A percentile compares a stretch with the other conserved stretches of the same genome.
Evolutionary conservation across 2,888 invertebrate genomes (phyloP).

Genomic region (Acrobeloides nanus): DNA sequence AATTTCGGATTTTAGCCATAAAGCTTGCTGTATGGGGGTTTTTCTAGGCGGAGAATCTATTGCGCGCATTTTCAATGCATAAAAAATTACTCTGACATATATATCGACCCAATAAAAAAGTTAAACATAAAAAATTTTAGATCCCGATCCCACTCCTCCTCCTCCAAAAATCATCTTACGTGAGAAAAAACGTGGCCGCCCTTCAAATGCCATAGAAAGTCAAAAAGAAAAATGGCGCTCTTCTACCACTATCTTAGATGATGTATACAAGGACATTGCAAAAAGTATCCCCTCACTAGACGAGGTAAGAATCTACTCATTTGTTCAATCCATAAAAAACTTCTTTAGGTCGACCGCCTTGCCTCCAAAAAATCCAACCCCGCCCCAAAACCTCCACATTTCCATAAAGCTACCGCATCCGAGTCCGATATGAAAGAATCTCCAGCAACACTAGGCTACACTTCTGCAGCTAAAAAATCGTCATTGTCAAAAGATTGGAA

Average conservation of each 20-base stretch:
- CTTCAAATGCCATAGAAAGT: slow-evolving; percentile 6
- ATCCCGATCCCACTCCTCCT: not conserved
- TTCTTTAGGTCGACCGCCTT: slow-evolving; percentile 2
- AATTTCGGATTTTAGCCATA: too few species aligned
- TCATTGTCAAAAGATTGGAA: slow-evolving; percentile 5
- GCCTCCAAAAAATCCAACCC: slow-evolving; percentile 2
- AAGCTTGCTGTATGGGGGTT: too few species aligned
- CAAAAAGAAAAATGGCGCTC: slow-evolving; percentile 46
- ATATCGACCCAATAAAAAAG: too few species aligned
- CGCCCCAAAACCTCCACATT: slow-evolving; percentile 1
- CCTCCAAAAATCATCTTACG: slow-evolving; percentile 18
- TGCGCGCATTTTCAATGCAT: too few species aligned
- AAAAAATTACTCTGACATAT: too few species aligned
- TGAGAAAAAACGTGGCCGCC: slow-evolving; percentile 23
- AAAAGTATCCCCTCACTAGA: slow-evolving; percentile 49
- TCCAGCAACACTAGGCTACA: slow-evolving; percentile 7
- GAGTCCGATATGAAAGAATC: not conserved
- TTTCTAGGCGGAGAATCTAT: too few species aligned
- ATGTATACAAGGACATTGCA: slow-evolving; percentile 44
- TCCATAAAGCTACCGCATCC: not conserved
- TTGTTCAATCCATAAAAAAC: not conserved
- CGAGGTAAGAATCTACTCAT: slow-evolving; percentile 21
- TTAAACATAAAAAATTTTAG: too few species aligned
- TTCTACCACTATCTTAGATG: slow-evolving; percentile 46
- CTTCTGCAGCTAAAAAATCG: not conserved